Conservation (phyloP, 2,888 invertebrate genomes). For the Euplexia lucipara region DNA sequence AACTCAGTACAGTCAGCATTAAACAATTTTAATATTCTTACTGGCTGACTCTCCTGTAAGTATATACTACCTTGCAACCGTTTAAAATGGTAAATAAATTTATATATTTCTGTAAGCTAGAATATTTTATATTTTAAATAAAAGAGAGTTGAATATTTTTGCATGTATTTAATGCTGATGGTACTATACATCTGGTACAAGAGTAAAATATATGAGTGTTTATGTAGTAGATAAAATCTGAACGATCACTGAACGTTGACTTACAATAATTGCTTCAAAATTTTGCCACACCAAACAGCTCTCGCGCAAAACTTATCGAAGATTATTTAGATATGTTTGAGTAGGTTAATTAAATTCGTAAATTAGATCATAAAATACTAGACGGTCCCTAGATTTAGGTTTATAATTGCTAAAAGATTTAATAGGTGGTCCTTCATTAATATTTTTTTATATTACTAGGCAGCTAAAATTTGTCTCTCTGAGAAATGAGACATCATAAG, state of each 20-base stretch:
- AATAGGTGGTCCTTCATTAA: not conserved
- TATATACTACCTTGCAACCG: constrained; percentile 40
- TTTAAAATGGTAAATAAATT: constrained; percentile 49
- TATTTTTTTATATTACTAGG: constrained; percentile 1
- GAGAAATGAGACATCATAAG: not conserved
- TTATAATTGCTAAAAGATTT: constrained; percentile 3
- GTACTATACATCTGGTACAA: constrained; percentile 43
- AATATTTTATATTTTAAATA: constrained; percentile 50
- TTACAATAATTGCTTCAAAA: constrained; percentile 52
- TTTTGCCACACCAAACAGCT: constrained; percentile 1
- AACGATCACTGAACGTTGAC: constrained; percentile 24
- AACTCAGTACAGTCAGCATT: constrained; percentile 54
- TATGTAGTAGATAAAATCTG: constrained; percentile 11
- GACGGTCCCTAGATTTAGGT: not conserved
- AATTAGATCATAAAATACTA: constrained; percentile 16
- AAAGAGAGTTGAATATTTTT: constrained; percentile 59
- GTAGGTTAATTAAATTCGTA: constrained; percentile 14
- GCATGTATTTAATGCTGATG: constrained; percentile 54
- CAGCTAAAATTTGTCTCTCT: not conserved
- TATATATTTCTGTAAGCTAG: constrained; percentile 50
- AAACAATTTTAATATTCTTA: constrained; percentile 40
- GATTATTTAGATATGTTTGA: not conserved
- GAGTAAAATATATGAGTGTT: constrained; percentile 11
- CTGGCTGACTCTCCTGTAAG: constrained; percentile 44
- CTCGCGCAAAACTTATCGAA: not conserved